Conservation (phyloP, 2,113 vertebrate genomes). For the Pungitius pungitius region DNA sequence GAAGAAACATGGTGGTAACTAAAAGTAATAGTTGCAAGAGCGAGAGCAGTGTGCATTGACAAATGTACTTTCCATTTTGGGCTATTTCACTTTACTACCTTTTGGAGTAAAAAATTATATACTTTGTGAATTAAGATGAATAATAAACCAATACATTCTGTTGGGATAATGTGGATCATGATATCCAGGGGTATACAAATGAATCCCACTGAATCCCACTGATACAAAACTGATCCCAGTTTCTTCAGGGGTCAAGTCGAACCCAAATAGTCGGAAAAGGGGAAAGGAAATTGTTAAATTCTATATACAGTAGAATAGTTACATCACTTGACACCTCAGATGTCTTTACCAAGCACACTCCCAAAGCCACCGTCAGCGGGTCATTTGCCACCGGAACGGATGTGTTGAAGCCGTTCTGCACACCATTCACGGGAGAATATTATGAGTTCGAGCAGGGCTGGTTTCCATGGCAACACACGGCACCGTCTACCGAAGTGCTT, state of each 20-base stretch:
- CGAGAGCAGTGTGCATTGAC: not conserved
- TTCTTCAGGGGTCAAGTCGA: not conserved
- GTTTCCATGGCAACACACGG: conserved; percentile 89
- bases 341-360: conserved; percentile 9
- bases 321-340: not conserved
- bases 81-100: not conserved
- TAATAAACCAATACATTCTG: not conserved
- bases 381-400: conserved; percentile 56
- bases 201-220: not conserved
- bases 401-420: conserved; percentile 54
- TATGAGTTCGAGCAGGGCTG: conserved; percentile 83
- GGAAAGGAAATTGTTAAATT: not conserved
- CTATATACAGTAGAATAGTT: not conserved
- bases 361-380: conserved; percentile 45
- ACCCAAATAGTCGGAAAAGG: not conserved
- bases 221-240: not conserved
- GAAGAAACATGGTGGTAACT: conserved; percentile 45
- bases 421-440: conserved; percentile 84
- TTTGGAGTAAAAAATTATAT: not conserved
- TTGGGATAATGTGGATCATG: not conserved
- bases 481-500: conserved; percentile 78
- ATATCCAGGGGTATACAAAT: not conserved
- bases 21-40: not conserved
- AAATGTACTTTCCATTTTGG: not conserved
- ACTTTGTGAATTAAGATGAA: not conserved